A percentile compares a stretch with the other conserved stretches of the same genome.
Conservation (phyloP, 2,113 vertebrate genomes). For the Lutjanus erythropterus region DNA sequence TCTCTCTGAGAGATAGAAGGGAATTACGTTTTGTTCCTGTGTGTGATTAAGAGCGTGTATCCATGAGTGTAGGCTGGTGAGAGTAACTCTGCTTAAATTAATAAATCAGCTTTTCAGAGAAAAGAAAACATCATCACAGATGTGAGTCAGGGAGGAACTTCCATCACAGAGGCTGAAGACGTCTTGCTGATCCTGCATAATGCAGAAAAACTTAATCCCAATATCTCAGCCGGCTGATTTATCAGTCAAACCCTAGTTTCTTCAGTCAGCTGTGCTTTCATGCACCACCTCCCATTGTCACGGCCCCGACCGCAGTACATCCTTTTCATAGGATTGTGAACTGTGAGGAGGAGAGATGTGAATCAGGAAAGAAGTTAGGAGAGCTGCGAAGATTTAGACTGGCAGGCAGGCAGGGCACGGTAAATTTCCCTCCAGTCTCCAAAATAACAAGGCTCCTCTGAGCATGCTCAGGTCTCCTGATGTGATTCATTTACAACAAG, state of each 20-base stretch:
- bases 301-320: not conserved
- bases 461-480: not conserved
- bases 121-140: not conserved
- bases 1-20: not conserved
- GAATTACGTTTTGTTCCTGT: slow-evolving; percentile 12
- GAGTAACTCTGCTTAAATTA: slow-evolving; percentile 12
- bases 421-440: slow-evolving; percentile 14
- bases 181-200: slow-evolving; percentile 10
- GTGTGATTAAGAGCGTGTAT: not conserved
- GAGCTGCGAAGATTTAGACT: not conserved
- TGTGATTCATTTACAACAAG: slow-evolving; percentile 5
- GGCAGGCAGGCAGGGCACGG: not conserved
- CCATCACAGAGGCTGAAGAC: not conserved
- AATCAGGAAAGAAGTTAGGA: slow-evolving; percentile 36
- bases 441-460: slow-evolving; percentile 11
- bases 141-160: not conserved
- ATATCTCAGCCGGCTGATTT: slow-evolving; percentile 24
- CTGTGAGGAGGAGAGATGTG: slow-evolving; percentile 17
- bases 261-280: slow-evolving; percentile 35
- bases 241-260: slow-evolving; percentile 32
- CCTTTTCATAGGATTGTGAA: slow-evolving; percentile 12
- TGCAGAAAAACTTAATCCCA: slow-evolving; percentile 10
- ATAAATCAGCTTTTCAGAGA: not conserved
- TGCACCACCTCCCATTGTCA: slow-evolving; percentile 22
- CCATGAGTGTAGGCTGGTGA: not conserved